phyloP scores from a whole-genome alignment of 35 echinoderm and acorn worm species.

The Ophiothrix spiculata region DNA sequence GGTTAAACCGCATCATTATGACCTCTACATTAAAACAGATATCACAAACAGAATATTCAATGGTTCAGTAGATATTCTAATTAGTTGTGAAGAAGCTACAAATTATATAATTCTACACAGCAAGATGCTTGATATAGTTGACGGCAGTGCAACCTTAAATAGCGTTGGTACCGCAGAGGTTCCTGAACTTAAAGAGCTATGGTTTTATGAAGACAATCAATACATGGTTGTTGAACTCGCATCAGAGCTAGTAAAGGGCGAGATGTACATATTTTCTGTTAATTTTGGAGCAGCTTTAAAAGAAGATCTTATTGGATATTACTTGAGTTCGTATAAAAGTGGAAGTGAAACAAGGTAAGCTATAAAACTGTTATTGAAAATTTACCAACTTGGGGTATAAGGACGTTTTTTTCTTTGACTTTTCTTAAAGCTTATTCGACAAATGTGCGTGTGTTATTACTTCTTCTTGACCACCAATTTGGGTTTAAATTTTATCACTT shows the following conservation, averaged over 20 bases:
- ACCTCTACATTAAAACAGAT: conserved; percentile 65
- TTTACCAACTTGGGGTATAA: background rate
- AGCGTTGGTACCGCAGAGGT: background rate
- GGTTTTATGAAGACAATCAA: conserved; percentile 46
- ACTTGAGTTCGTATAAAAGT: conserved; percentile 63
- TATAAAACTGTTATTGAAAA: background rate
- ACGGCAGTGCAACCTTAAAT: background rate
- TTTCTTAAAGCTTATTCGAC: background rate
- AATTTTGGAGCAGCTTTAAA: conserved; percentile 41
- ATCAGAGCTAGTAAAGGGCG: conserved; percentile 18
- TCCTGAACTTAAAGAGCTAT: conserved; percentile 10
- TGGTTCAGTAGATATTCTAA: conserved; percentile 37
- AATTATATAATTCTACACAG: conserved; percentile 74
- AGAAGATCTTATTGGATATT: conserved; percentile 47
- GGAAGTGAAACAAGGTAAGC: conserved; percentile 22
- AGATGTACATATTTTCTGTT: conserved; percentile 41
- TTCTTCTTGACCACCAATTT: no score
- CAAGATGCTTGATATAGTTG: conserved; percentile 52
- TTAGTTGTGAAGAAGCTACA: conserved; percentile 49
- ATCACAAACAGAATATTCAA: conserved; percentile 51
- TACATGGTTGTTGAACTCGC: conserved; percentile 56
- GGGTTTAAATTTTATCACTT: no score
- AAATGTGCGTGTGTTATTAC: no score
- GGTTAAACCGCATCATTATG: conserved; percentile 74
- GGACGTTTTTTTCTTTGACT: background rate